These are phyloP conservation scores for Harpagoxenus sublaevis DNA, from an alignment of 2,888 invertebrate genomes.

Conservation along the genomic window DNA sequence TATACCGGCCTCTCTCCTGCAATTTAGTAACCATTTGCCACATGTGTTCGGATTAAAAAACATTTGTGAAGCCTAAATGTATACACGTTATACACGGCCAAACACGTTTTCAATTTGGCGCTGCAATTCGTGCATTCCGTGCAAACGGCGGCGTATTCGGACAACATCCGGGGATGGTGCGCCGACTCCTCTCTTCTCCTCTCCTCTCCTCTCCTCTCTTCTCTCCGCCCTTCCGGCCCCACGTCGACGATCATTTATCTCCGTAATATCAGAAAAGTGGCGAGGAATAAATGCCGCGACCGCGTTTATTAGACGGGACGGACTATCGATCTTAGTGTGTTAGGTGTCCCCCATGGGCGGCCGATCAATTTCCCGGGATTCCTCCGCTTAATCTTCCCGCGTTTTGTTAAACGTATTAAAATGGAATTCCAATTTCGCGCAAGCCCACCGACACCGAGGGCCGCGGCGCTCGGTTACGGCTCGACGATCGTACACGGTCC, in stretches of 20 bases:
- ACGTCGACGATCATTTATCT: slow-evolving; percentile 52
- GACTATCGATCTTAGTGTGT: slow-evolving; percentile 65
- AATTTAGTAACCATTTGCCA: slow-evolving; percentile 7
- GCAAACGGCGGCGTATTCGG: slow-evolving; percentile 36
- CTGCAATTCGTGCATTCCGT: slow-evolving; percentile 35
- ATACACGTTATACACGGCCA: slow-evolving; percentile 32
- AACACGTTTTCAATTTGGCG: slow-evolving; percentile 53
- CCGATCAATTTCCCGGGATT: slow-evolving; percentile 72
- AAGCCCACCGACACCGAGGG: slow-evolving; percentile 42
- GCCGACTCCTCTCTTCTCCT: background rate
- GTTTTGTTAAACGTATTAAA: slow-evolving; percentile 68
- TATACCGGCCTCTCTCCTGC: background rate
- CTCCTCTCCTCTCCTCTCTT: background rate
- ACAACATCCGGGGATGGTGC: background rate
- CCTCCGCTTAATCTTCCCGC: slow-evolving; percentile 61
- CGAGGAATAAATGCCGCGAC: slow-evolving; percentile 56
- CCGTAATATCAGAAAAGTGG: slow-evolving; percentile 55
- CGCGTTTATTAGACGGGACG: slow-evolving; percentile 55
- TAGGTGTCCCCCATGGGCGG: slow-evolving; percentile 44
- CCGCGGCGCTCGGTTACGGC: background rate
- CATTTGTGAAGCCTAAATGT: slow-evolving; percentile 36
- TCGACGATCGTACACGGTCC: slow-evolving; percentile 19
- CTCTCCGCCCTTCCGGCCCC: background rate
- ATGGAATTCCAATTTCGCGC: slow-evolving; percentile 69
- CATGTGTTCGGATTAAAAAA: slow-evolving; percentile 36